A percentile compares a stretch with the other conserved stretches of the same genome.
Evolutionary conservation across 2,113 vertebrate genomes (phyloP).

Genomic region (Serilophus lunatus): DNA sequence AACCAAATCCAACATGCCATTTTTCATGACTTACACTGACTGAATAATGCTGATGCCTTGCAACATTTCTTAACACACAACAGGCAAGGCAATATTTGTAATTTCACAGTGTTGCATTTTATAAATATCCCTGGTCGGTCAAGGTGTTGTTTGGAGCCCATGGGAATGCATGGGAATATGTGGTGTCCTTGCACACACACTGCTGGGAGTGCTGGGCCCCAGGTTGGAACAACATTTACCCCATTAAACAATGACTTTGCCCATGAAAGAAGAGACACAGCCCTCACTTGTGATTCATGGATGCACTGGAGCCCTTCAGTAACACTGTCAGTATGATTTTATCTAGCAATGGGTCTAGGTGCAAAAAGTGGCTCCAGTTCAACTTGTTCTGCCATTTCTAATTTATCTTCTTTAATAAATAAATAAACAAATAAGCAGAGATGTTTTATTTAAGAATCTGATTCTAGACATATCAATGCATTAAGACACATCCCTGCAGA

Average conservation of each 20-base stretch:
- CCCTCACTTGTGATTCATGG: background rate
- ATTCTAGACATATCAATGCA: slow-evolving; percentile 49
- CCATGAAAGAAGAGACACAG: background rate
- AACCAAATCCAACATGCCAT: background rate
- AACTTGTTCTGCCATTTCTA: slow-evolving; percentile 26
- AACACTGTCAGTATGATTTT: background rate
- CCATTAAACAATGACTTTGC: background rate
- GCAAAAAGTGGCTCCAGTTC: slow-evolving; percentile 6
- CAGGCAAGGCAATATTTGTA: background rate
- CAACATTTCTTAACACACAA: background rate
- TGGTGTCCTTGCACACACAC: background rate
- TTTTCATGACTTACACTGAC: background rate
- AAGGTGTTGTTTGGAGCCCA: background rate
- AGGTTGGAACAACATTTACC: background rate
- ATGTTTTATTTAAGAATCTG: slow-evolving; percentile 69
- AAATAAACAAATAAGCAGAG: slow-evolving; percentile 33
- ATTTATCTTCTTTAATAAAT: slow-evolving; percentile 34
- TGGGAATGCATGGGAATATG: background rate
- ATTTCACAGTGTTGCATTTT: background rate
- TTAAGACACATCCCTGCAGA: slow-evolving; percentile 45
- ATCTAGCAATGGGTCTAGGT: background rate
- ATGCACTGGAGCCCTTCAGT: background rate
- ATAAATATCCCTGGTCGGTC: background rate
- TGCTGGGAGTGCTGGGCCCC: background rate
- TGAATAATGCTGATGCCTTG: background rate